phyloP scores from a whole-genome alignment of 2,797 vertebrate species.

The Leptatherina wallacei region DNA sequence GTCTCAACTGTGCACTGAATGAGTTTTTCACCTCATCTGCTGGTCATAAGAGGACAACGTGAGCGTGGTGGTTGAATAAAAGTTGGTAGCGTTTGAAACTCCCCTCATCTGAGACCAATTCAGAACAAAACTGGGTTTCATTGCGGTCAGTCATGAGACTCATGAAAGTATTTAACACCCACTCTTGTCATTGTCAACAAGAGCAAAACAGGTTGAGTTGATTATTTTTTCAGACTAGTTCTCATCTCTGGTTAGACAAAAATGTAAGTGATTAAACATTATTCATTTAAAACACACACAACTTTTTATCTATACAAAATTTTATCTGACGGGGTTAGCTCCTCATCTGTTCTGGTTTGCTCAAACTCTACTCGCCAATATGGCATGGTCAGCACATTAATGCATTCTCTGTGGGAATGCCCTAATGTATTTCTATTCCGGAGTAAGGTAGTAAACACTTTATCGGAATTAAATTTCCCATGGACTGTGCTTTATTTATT shows the following conservation, averaged over 20 bases:
- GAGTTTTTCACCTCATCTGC: neutral
- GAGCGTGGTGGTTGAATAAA: neutral
- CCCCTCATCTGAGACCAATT: neutral
- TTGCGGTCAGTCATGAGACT: conserved; percentile 30
- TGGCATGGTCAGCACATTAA: no score
- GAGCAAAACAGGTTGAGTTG: neutral
- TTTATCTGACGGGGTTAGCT: no score
- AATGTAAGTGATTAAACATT: neutral
- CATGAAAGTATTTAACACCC: neutral
- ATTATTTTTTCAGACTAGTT: neutral
- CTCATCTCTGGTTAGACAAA: neutral
- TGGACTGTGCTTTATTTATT: no score
- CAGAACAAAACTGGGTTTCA: conserved; percentile 37
- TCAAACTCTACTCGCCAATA: no score
- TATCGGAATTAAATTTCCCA: no score
- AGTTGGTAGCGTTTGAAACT: neutral
- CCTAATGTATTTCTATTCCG: no score
- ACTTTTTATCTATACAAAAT: no score
- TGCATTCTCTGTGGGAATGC: no score
- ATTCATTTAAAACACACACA: neutral
- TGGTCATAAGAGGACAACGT: conserved; percentile 5
- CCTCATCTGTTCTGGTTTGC: no score
- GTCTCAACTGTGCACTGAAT: conserved; percentile 9
- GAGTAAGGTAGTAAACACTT: no score
- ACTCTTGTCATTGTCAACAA: neutral